Evolutionary conservation across 2,113 vertebrate species (phyloP), one percentile per base, ranked within the genome.

Genomic region (Hucho hucho): DNA sequence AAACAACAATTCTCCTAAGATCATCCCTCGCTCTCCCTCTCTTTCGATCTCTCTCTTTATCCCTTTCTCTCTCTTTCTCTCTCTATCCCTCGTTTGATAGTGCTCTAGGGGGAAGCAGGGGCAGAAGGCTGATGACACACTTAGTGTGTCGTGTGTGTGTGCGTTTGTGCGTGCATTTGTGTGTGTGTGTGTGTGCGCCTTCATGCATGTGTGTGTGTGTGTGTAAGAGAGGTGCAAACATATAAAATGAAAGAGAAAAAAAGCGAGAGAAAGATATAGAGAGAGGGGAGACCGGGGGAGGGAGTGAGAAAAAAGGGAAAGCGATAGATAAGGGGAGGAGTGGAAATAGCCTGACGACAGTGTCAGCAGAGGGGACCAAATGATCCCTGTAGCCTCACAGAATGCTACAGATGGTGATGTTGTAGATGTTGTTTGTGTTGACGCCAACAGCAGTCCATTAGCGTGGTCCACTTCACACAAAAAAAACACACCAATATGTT

Each of bases 101-200:
- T 26, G 43, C 14, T 68, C 65, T 25, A 32, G 20, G 24, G 58
- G 58, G 20, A 16, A 43, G 24, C 9, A 20, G n/a, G 70, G 76
- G 28, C 64, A 43, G 76, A 6, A 11, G 26, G 43, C 43, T 64
- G 32, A 37, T 16, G 71, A 24, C 56, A 74, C 71, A 53, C 37
- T 43, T 87, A 86, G 88, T 85, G 87, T 78, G 75, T 79, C 75
- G 80, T 46, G 68, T 78, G 69, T 73, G 74, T 77, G n/a, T 78
- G n/a, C n/a, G 49, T 61, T 29, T 13, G 26, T 56, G 26, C 24
- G 18, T 16, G 22, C 18, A 13, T 74, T 6, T n/a, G 20, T 49
- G 69, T 58, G 47, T 67, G 25, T 68, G 47, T 68, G 20, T 70
- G 24, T 28, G 46, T 58, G 26, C 73, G 61, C 73, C 46, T 76